Percentiles rank a stretch among this genome's conserved stretches.
Evolutionary conservation across 2,888 invertebrate genomes (phyloP).

Genomic region (Argynnis bischoffii): DNA sequence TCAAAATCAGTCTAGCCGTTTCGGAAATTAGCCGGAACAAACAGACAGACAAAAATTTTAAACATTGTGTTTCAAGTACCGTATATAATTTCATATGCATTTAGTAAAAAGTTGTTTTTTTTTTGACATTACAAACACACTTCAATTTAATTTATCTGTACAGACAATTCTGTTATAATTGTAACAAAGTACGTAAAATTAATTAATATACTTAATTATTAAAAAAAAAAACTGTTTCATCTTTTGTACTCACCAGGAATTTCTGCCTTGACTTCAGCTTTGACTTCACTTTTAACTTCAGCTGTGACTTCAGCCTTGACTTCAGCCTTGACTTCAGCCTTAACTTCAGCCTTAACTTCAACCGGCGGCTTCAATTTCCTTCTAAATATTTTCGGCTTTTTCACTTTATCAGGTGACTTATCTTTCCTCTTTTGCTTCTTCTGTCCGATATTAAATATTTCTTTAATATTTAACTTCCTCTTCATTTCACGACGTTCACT

Average conservation of each 20-base stretch:
- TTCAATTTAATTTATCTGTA: too few species aligned
- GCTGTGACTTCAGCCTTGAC: constrained; percentile 45
- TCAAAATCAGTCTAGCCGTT: too few species aligned
- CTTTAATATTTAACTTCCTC: constrained; percentile 86
- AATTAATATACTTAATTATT: not conserved
- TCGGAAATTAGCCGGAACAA: too few species aligned
- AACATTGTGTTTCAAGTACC: too few species aligned
- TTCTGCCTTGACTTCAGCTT: constrained; percentile 49
- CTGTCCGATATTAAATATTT: constrained; percentile 84
- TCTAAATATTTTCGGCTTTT: constrained; percentile 55
- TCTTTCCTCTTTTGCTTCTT: constrained; percentile 61
- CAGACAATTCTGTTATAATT: too few species aligned
- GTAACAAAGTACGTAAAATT: not conserved
- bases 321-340: constrained; percentile 12
- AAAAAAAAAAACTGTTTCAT: not conserved
- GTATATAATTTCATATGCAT: too few species aligned
- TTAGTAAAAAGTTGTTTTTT: too few species aligned
- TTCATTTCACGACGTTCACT: constrained; percentile 87
- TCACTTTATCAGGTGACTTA: constrained; percentile 46
- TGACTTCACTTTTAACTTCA: constrained; percentile 40
- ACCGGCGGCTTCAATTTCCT: constrained; percentile 45
- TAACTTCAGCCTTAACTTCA: constrained; percentile 44
- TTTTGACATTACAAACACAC: too few species aligned
- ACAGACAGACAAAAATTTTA: too few species aligned
- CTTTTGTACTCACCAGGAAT: constrained; percentile 56